These are phyloP conservation scores for Atopsyche davidsoni DNA, from an alignment of 1,140 invertebrate genomes.

Conservation along the genomic window DNA sequence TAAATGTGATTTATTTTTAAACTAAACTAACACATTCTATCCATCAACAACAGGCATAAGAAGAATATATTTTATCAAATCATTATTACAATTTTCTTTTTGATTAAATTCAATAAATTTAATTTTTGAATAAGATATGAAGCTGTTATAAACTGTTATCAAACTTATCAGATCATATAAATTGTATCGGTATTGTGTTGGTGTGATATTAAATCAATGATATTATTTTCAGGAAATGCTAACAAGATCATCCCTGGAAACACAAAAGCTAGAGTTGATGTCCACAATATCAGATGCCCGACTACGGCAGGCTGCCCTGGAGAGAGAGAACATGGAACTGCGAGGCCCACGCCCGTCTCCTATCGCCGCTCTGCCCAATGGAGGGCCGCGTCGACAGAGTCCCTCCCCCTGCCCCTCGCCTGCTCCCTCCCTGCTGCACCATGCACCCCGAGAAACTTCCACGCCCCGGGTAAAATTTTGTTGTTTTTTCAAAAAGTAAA, in stretches of 20 bases:
- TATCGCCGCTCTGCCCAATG: constrained; percentile 19
- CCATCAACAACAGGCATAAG: too few relatives aligned
- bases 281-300: constrained; percentile 86
- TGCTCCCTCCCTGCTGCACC: constrained; percentile 30
- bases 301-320: constrained; percentile 71
- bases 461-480: constrained; percentile 41
- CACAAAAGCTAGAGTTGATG: constrained; percentile 87
- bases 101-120: too few relatives aligned
- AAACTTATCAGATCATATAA: too few relatives aligned
- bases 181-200: too few relatives aligned
- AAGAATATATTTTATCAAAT: too few relatives aligned
- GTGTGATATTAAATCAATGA: too few relatives aligned
- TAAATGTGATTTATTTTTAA: too few relatives aligned
- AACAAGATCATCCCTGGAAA: constrained; percentile 80
- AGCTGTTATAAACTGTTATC: too few relatives aligned
- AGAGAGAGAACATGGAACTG: constrained; percentile 75
- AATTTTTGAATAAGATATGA: too few relatives aligned
- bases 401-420: constrained; percentile 33
- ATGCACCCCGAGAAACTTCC: constrained; percentile 19
- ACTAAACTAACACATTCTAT: too few relatives aligned
- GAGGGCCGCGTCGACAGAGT: constrained; percentile 25
- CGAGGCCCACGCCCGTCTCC: constrained; percentile 46
- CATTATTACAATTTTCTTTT: too few relatives aligned
- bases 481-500: too few relatives aligned
- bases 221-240: constrained; percentile 66